Percentiles rank a stretch among this genome's conserved stretches.
Evolutionary conservation across 1,140 invertebrate genomes (phyloP).

Genomic region (Pseudachorutes palmiensis): DNA sequence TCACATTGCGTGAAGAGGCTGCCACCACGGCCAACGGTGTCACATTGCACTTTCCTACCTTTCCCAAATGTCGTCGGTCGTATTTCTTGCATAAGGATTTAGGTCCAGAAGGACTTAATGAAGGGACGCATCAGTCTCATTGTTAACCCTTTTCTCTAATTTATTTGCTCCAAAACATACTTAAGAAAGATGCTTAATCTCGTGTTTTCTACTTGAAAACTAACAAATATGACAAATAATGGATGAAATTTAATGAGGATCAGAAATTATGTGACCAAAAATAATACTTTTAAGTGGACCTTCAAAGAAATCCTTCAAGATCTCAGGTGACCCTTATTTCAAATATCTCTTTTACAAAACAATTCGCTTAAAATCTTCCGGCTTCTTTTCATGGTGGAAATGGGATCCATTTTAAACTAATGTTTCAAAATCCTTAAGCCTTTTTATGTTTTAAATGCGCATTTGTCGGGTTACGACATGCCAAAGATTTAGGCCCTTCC

Average conservation of each 20-base stretch:
- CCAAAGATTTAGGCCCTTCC: neutral
- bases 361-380: neutral
- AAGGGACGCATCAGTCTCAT: neutral
- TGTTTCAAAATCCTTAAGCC: neutral
- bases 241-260: neutral
- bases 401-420: neutral
- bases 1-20: neutral
- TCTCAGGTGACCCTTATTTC: neutral
- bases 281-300: too few species aligned
- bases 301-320: neutral
- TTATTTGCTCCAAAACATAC: constrained; percentile 8
- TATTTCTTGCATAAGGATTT: constrained; percentile 3
- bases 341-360: neutral
- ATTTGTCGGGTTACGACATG: neutral
- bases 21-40: neutral
- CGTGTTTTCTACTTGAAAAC: neutral
- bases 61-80: neutral
- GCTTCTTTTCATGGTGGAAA: neutral
- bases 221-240: neutral
- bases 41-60: neutral
- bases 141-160: neutral
- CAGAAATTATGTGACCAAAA: neutral
- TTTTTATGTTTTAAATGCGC: neutral
- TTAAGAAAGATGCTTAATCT: constrained; percentile 5
- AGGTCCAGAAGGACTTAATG: neutral